Evolutionary conservation across 1,140 invertebrate species (phyloP), one percentile per base, ranked within the genome.

Genomic region (Papilio aristodemus): DNA sequence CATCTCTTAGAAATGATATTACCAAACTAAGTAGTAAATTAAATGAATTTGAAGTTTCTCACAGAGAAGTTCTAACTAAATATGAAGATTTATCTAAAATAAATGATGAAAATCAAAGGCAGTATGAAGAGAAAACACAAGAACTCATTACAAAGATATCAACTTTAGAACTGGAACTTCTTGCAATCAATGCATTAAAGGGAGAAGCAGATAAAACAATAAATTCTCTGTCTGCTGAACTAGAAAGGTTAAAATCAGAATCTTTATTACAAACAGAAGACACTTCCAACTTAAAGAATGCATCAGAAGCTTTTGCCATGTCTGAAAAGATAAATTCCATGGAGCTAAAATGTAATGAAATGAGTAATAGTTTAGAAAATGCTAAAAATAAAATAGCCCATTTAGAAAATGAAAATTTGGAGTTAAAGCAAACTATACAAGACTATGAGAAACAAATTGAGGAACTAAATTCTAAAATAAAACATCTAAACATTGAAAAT

Each of bases 401-500:
- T 11, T 70, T 87, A 59, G 77, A 87, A 78, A 59, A 38, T 19
- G 54, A 80, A 69, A 87, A 83, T 68, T 60, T 72, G 41, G 67
- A 83, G 71, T 60, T 83, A 27, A 25, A 38, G 50, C 43, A 79
- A 27, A 75, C 73, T 71, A 71, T 66, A 50, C 58, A 71, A 46
- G 58, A 78, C 50, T 75, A 84, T 73, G 62, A 82, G 69, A 66
- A 68, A 8, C 66, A 84, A 77, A 78, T 87, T 50, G 71, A 58
- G 32, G 76, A 92, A 43, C 58, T 87, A 17, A 81, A 78, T 66
- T 60, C 59, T 7, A 83, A 85, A 79, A 50, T 89, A 50, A 67
- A 84, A 68, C 79, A 89, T 64, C 73, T 92, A 1, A 91, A 88
- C 66, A 73, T 78, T 9, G 85, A 92, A 75, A 87, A 93, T 72